phyloP scores from a whole-genome alignment of 2,113 vertebrate genomes.

The Leucoraja erinaceus region DNA sequence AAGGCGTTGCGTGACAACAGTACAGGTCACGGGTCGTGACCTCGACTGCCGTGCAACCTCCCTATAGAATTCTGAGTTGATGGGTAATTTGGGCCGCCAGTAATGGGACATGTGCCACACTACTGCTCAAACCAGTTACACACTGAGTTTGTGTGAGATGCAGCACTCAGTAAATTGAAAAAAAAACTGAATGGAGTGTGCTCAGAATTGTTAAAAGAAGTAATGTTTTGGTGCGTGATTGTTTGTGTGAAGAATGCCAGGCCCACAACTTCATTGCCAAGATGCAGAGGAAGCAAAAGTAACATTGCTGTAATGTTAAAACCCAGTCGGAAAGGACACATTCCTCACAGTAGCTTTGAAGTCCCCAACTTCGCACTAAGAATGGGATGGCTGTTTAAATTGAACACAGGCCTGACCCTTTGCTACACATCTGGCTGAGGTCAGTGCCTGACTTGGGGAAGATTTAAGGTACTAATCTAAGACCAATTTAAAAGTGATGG shows the following conservation, averaged over 20 bases:
- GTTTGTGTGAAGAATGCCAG: not conserved
- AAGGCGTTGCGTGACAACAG: too few species aligned
- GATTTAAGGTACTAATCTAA: not conserved
- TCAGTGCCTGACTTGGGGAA: not conserved
- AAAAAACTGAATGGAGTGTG: not conserved
- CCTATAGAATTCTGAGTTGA: not conserved
- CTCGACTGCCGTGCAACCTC: too few species aligned
- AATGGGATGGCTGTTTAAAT: not conserved
- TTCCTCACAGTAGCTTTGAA: not conserved
- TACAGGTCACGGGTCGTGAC: too few species aligned
- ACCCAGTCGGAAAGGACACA: not conserved
- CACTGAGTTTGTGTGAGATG: not conserved
- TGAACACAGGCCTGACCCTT: constrained; percentile 4
- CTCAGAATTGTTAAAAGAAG: too few species aligned
- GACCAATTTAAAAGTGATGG: not conserved
- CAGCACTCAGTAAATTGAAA: not conserved
- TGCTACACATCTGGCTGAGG: not conserved
- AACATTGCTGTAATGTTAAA: not conserved
- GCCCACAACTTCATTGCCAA: not conserved
- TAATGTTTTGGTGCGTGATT: too few species aligned
- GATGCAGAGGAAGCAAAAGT: not conserved
- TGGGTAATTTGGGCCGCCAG: not conserved
- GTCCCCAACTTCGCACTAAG: not conserved
- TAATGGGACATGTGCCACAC: not conserved
- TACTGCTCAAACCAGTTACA: not conserved